These are phyloP conservation scores for Meleagris gallopavo DNA, from an alignment of 2,113 vertebrate species.

Conservation along the genomic window DNA sequence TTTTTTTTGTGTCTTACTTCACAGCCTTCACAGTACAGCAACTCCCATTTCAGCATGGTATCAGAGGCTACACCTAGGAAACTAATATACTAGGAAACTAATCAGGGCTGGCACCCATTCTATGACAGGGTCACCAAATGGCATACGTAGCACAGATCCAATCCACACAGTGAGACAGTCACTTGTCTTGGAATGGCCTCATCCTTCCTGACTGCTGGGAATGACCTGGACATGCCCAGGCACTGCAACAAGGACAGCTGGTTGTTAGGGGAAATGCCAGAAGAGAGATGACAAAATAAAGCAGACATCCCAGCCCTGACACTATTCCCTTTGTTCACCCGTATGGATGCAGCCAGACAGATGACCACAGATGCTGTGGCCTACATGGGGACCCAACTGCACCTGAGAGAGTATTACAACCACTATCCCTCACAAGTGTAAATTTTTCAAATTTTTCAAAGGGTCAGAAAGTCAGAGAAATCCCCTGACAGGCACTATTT, in stretches of 20 bases:
- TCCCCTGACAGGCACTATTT: neutral
- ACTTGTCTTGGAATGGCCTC: neutral
- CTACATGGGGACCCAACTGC: neutral
- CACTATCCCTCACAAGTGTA: neutral
- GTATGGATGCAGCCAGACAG: neutral
- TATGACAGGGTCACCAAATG: neutral
- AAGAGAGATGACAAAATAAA: neutral
- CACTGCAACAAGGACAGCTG: neutral
- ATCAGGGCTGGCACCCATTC: neutral
- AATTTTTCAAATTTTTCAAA: neutral
- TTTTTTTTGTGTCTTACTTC: neutral
- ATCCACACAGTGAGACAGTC: neutral
- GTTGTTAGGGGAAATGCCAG: neutral
- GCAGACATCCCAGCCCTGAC: neutral
- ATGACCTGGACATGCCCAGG: neutral
- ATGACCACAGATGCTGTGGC: neutral
- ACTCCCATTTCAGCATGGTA: neutral
- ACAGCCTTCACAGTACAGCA: neutral
- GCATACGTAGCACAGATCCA: neutral
- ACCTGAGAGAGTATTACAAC: neutral
- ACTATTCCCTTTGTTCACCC: neutral
- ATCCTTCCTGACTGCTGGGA: accelerated
- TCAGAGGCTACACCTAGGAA: neutral
- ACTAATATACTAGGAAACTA: neutral
- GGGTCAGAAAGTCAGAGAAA: neutral